Conservation (phyloP, 2,113 vertebrate genomes). For the Prunella himalayana region DNA sequence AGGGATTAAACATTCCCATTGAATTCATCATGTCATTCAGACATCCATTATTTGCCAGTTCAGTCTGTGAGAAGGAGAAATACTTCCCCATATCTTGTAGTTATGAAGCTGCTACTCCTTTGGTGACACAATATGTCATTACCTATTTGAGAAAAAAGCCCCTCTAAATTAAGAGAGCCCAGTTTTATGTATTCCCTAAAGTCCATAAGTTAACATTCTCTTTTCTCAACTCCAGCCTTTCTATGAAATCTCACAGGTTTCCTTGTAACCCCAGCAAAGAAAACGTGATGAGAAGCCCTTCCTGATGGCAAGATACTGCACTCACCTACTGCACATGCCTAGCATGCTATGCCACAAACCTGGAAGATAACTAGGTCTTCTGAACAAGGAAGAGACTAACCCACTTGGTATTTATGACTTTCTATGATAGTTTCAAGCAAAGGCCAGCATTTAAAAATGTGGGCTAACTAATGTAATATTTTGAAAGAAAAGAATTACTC, state of each 20-base stretch:
- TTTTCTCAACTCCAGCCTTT: background rate
- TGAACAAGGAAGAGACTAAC: background rate
- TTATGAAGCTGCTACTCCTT: background rate
- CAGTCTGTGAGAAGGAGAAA: background rate
- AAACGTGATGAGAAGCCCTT: background rate
- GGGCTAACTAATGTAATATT: background rate
- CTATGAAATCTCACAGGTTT: background rate
- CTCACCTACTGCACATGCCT: background rate
- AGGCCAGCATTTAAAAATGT: background rate
- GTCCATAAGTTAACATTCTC: accelerated
- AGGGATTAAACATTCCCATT: background rate
- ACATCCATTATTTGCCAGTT: background rate
- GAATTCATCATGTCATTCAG: background rate
- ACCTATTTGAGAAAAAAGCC: background rate
- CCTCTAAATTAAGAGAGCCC: background rate
- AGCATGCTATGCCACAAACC: background rate
- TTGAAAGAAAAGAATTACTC: background rate
- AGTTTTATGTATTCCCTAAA: background rate
- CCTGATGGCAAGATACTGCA: background rate
- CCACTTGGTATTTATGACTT: background rate
- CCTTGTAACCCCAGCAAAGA: background rate
- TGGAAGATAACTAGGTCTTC: background rate
- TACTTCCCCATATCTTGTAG: background rate
- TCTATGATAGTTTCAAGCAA: background rate
- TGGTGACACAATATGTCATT: background rate